Percentiles rank a stretch among this genome's conserved stretches.
These are phyloP conservation scores for Spisula subtruncata DNA, from an alignment of 2,888 invertebrate genomes.

Conservation along the genomic window DNA sequence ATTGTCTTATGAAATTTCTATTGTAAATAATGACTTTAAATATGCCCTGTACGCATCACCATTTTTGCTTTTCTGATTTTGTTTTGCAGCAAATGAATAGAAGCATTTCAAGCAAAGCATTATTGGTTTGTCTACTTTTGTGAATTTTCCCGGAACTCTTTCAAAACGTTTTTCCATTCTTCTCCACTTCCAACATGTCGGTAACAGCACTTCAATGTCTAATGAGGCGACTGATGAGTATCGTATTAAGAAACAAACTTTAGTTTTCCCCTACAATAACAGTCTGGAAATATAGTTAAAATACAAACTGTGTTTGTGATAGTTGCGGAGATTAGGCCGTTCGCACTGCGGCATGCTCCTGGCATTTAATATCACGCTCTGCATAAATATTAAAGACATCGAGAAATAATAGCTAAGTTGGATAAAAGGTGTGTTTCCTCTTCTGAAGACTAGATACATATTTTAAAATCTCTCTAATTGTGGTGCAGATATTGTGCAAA, in stretches of 20 bases:
- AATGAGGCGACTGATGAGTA: slow-evolving; percentile 12
- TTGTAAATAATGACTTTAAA: too few species aligned
- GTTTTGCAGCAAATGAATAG: too few species aligned
- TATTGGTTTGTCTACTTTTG: too few species aligned
- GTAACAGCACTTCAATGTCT: not conserved
- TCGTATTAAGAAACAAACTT: not conserved
- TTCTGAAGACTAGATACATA: not conserved
- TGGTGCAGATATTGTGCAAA: not conserved
- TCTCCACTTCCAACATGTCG: not conserved
- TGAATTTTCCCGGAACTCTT: too few species aligned
- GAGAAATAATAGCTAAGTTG: not conserved
- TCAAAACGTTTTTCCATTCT: not conserved
- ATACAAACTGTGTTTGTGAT: slow-evolving; percentile 19
- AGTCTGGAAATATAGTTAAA: slow-evolving; percentile 10
- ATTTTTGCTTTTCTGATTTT: too few species aligned
- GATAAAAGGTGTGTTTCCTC: not conserved
- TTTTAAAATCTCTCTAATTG: not conserved
- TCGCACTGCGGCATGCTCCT: not conserved
- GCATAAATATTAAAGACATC: not conserved
- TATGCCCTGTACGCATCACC: too few species aligned
- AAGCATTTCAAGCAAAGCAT: too few species aligned
- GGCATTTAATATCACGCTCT: not conserved
- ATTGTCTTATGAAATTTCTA: too few species aligned
- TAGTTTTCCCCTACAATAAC: not conserved
- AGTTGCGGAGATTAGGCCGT: not conserved